Evolutionary conservation across 2,888 invertebrate genomes (phyloP), one percentile per base, ranked within the genome.

Genomic region (Tineola bisselliella): DNA sequence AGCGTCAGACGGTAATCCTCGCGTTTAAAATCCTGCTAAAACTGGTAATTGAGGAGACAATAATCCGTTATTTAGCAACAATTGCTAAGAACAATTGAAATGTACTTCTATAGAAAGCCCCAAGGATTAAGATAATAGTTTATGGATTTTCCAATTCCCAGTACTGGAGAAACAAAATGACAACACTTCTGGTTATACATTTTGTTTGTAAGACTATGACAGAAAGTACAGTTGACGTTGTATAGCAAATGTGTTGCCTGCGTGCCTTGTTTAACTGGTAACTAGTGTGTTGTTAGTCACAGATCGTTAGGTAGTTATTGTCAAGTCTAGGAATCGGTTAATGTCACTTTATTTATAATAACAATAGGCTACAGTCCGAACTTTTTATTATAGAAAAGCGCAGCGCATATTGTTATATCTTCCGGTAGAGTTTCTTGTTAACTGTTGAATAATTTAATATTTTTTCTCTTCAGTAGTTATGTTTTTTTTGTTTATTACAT

Each of bases 41-140:
- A 54, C 54, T 54, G 54, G 54, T 54, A 19, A 54, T 54, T 54
- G 54, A 6, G 5, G 18, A 54, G 25, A 54, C 54, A 54, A 54
- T 54, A 54, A 54, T 54, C 54, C 54, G 2, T 48, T 48, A 48
- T 48, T 48, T 15, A 48, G 17, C 18, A 18, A 48, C 17, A n/a
- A 48, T 17, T 17, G 48, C 25, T 25, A 54, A 54, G 54, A 54
- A 54, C 54, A 54, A 54, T 54, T 54, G 54, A 54, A 48, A 54
- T 18, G 19, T n/a, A 25, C 6, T 25, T n/a, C n/a, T 15, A 48
- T 48, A 54, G 54, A 54, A 54, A 54, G 54, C 4, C 58, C 58
- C 31, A 58, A 31, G 58, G 58, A 58, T 58, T 58, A 58, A 58
- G 58, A 58, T 58, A 58, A 33, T 58, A 17, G 33, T 58, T 11